phyloP scores from a whole-genome alignment of 2,797 vertebrate species.

The Hafferia zeledoni region DNA sequence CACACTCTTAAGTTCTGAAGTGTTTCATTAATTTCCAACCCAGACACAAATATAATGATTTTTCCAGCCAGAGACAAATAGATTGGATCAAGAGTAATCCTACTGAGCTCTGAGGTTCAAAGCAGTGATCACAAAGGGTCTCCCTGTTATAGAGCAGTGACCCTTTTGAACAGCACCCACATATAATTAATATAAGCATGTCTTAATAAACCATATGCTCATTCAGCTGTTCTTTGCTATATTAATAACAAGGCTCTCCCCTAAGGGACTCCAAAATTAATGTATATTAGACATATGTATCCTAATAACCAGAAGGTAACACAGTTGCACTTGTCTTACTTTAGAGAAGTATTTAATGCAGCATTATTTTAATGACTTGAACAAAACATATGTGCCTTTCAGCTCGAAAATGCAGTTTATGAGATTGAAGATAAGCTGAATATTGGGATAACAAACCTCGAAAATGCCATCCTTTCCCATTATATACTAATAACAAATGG shows the following conservation, averaged over 20 bases:
- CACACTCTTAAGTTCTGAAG: background rate
- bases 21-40: constrained; percentile 29
- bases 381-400: constrained; percentile 25
- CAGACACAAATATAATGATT: background rate
- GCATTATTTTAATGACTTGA: constrained; percentile 58
- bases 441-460: background rate
- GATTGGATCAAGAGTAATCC: constrained; percentile 2
- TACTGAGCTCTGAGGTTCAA: constrained; percentile 45
- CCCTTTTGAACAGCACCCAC: constrained; percentile 61
- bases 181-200: constrained; percentile 72
- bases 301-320: constrained; percentile 58
- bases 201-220: constrained; percentile 78
- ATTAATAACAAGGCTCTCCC: constrained; percentile 66
- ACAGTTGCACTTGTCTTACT: constrained; percentile 53
- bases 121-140: constrained; percentile 37
- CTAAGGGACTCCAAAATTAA: constrained; percentile 68
- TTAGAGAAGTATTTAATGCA: constrained; percentile 62
- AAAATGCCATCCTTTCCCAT: background rate
- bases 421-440: background rate
- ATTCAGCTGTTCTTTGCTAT: constrained; percentile 71
- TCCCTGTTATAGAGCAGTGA: constrained; percentile 50
- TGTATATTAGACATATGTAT: constrained; percentile 55
- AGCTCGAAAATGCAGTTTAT: background rate
- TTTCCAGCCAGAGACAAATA: constrained; percentile 48
- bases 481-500: background rate